Conservation (phyloP, 2,888 invertebrate genomes). For the Drosophila quasianomalipes region DNA sequence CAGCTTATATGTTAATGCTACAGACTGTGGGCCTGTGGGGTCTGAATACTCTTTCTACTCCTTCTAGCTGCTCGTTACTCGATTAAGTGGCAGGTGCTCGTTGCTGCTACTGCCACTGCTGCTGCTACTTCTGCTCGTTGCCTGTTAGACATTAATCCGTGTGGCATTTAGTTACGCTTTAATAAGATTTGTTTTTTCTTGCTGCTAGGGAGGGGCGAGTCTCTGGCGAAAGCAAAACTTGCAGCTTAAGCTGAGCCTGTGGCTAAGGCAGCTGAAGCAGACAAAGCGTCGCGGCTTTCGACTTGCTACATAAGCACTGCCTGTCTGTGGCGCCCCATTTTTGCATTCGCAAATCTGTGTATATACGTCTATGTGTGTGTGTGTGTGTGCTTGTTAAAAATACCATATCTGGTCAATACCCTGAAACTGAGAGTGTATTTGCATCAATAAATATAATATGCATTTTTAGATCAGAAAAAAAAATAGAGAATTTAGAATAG, state of each 20-base stretch:
- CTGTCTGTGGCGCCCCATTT: conserved; percentile 62
- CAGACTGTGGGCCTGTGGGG: conserved; percentile 49
- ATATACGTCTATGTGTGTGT: not conserved
- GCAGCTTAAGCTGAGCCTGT: conserved; percentile 10
- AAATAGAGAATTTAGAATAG: not conserved
- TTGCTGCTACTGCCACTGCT: conserved; percentile 46
- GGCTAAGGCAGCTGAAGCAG: conserved; percentile 44
- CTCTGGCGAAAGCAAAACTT: conserved; percentile 51
- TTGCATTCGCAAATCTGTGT: conserved; percentile 18
- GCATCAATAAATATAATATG: not conserved
- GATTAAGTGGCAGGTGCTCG: conserved; percentile 65
- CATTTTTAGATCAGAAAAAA: not conserved
- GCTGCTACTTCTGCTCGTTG: conserved; percentile 40
- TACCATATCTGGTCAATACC: conserved; percentile 38
- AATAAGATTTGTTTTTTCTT: conserved; percentile 59
- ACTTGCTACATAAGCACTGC: conserved; percentile 24
- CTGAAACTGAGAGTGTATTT: not conserved
- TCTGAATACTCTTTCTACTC: conserved; percentile 30
- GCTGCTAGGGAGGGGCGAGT: conserved; percentile 13
- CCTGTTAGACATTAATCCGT: conserved; percentile 75
- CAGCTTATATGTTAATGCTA: conserved; percentile 63
- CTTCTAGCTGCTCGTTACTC: conserved; percentile 48
- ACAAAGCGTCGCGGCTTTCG: conserved; percentile 65
- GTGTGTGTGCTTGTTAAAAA: conserved; percentile 53
- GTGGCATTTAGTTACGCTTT: conserved; percentile 78